Evolutionary conservation across 2,888 invertebrate genomes (phyloP), one percentile per base, ranked within the genome.

Genomic region (Dimorphilus gyrociliatus): DNA sequence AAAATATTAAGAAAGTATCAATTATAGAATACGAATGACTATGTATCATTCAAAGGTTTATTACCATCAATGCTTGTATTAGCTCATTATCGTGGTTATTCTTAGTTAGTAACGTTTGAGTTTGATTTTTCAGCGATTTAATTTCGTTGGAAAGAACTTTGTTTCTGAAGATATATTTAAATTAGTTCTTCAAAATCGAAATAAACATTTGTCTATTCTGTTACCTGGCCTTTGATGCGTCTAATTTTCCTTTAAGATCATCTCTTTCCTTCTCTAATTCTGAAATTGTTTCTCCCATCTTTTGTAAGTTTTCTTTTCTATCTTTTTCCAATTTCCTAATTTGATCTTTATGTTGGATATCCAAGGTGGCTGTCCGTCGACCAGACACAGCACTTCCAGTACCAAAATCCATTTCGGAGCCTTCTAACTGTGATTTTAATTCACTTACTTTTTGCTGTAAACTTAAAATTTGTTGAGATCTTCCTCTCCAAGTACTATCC

Each of bases 31-130:
- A n/a, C n/a, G n/a, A n/a, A n/a, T n/a, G n/a, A n/a, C n/a, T n/a
- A n/a, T n/a, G n/a, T n/a, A n/a, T n/a, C n/a, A n/a, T n/a, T n/a
- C n/a, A n/a, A n/a, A n/a, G n/a, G n/a, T n/a, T n/a, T n/a, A n/a
- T 32, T 35, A 59, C 57, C 50, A 62, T 52, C 15, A 63, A 36
- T 18, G 60, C 59, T 16, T 50, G 46, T 23, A 63, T 53, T 8
- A 63, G 46, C 39, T 63, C 61, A 42, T 63, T 53, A 39, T 63
- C 63, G 48, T 63, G 56, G 36, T 52, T 44, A 18, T 57, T 58
- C 34, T 63, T 63, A 30, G 59, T 50, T 27, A 59, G 33, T 19
- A 61, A 41, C 5, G 52, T 53, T 29, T 51, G 44, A 19, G 58
- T 40, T 33, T 63, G 58, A 30, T 53, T 48, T 39, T 56, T 60